Percentiles rank a stretch among this genome's conserved stretches.
Evolutionary conservation across 2,888 invertebrate species (phyloP).

Genomic region (Danaus chrysippus): DNA sequence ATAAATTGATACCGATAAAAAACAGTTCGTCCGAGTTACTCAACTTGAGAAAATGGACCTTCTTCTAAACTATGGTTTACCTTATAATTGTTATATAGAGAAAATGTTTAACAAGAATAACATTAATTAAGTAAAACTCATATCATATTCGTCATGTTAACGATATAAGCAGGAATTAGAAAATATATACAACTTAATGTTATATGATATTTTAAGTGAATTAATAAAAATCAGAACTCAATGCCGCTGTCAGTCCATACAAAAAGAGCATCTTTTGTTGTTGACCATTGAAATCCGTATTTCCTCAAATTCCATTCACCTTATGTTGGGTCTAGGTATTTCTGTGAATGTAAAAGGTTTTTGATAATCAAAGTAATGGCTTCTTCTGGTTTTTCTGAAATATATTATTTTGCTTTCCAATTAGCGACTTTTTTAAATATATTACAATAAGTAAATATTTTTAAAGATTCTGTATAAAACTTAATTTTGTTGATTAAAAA

Average conservation of each 20-base stretch:
- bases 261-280: constrained; percentile 23
- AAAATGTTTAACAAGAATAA: too few species aligned
- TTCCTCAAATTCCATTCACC: constrained; percentile 19
- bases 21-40: too few species aligned
- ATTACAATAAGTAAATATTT: too few species aligned
- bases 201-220: constrained; percentile 13
- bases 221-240: constrained; percentile 22
- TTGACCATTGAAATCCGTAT: constrained; percentile 21
- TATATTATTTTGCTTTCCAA: constrained; percentile 11
- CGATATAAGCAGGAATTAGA: neutral
- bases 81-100: too few species aligned
- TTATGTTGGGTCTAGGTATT: constrained; percentile 21
- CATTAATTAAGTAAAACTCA: too few species aligned
- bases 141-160: too few species aligned
- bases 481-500: too few species aligned
- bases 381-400: constrained; percentile 13
- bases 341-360: constrained; percentile 19
- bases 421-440: neutral
- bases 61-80: too few species aligned
- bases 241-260: constrained; percentile 14
- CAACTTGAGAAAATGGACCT: too few species aligned
- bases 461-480: too few species aligned
- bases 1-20: too few species aligned
- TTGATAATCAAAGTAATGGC: constrained; percentile 18
- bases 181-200: neutral